phyloP scores from a whole-genome alignment of 37 sponge, comb jelly and placozoan species.

The Tethya wilhelma region DNA sequence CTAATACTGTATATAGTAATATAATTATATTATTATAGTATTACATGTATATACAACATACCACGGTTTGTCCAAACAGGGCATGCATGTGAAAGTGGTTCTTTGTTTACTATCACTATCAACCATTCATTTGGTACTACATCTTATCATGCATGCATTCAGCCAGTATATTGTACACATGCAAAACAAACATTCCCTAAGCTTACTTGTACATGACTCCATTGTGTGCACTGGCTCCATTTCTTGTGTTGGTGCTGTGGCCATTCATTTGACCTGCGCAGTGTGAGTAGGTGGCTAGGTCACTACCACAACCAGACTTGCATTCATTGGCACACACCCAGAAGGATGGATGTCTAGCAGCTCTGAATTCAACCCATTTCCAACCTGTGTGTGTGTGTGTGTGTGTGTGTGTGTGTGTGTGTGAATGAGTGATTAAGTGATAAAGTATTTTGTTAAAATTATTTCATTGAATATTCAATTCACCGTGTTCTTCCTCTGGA shows the following conservation, averaged over 20 bases:
- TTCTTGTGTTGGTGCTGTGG: slow-evolving; percentile 11
- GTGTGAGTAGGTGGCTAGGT: slow-evolving; percentile 66
- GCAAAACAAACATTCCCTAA: neutral
- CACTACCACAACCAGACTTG: slow-evolving; percentile 68
- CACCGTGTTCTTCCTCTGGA: no score
- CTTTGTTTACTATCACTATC: no score
- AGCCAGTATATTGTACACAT: neutral
- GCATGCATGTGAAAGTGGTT: no score
- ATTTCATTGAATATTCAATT: no score
- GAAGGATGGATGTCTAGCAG: slow-evolving; percentile 74
- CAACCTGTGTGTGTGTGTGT: slow-evolving; percentile 60
- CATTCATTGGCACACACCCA: slow-evolving; percentile 84
- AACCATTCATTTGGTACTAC: neutral
- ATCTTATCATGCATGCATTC: neutral
- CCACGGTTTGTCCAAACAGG: no score
- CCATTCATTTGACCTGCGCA: slow-evolving; percentile 34
- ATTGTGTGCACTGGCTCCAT: neutral
- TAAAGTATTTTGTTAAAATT: no score
- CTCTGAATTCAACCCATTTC: slow-evolving; percentile 67
- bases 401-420: no score
- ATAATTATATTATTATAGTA: no score
- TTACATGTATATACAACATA: neutral
- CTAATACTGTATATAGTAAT: no score
- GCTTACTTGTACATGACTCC: neutral
- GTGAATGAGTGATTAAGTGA: no score